Percentiles rank a stretch among this genome's conserved stretches.
These are phyloP conservation scores for Phaenicophaeus curvirostris DNA, from an alignment of 2,797 vertebrate genomes.

Conservation along the genomic window DNA sequence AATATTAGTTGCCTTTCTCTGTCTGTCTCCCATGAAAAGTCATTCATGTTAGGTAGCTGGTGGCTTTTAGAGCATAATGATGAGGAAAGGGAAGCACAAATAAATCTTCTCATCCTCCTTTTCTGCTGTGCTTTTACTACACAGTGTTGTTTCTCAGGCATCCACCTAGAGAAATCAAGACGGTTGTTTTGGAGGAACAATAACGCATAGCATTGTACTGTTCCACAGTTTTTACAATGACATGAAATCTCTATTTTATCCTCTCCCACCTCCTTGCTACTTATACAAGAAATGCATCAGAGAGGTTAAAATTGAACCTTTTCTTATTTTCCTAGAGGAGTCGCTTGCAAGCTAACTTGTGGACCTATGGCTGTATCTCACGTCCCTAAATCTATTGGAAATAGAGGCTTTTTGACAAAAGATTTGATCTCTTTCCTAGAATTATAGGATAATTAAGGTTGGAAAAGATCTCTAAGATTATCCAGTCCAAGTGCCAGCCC, in stretches of 20 bases:
- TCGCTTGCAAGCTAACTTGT: not conserved
- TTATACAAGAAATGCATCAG: not conserved
- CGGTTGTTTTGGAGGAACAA: not conserved
- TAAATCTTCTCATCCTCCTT: not conserved
- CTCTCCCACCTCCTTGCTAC: not conserved
- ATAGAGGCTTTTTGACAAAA: not conserved
- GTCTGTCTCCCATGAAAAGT: not conserved
- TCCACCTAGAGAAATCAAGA: not conserved
- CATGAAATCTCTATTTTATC: not conserved
- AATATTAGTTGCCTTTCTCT: not conserved
- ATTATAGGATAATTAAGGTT: too few relatives aligned
- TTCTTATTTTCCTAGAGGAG: not conserved
- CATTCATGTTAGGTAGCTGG: not conserved
- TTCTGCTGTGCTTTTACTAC: not conserved
- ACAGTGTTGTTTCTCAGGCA: rapidly evolving
- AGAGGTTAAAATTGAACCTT: not conserved
- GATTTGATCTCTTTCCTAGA: not conserved
- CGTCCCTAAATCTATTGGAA: not conserved
- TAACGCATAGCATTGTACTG: rapidly evolving
- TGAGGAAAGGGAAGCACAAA: not conserved
- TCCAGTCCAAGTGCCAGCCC: too few relatives aligned
- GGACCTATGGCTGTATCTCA: not conserved
- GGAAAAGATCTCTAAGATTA: too few relatives aligned
- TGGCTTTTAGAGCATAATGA: not conserved
- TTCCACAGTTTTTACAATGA: not conserved